Base-by-base conservation (phyloP, 2,113 vertebrate genomes). In the Callipepla californica region DNA sequence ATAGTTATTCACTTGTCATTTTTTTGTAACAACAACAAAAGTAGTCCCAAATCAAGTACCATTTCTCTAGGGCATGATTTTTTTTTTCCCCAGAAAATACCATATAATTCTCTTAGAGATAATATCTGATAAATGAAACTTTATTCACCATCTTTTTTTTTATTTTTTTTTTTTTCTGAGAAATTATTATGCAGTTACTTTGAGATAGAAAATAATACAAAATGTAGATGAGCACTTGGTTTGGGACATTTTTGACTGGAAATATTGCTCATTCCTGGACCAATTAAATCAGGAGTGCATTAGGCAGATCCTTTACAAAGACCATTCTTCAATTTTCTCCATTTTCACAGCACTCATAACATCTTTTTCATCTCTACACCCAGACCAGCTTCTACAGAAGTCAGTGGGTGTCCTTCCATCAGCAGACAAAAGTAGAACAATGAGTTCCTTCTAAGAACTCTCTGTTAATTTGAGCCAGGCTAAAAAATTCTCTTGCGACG, bases 401-500 rank as follows among this genome's bases (percentile, higher is more conserved):
- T 38, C 73, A 44, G 48, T 93, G 85, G 44, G 44, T 92, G 48
- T 19, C 76, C 51, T 84, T 81, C 76, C 68, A 72, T 59, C 77
- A 61, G 66, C 70, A 95, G 51, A 80, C 88, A 92, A 90, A 90
- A 69, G 45, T 45, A 76, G 85, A 83, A 86, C 28, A 74, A 11
- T 1, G 5, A 72, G 44, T 70, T 87, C 81, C 92, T 91, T 95
- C 93, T 78, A 87, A 92, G 74, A 65, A 55, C 48, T 75, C 57
- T 84, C 76, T 0, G 12, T 80, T 95, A 91, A 93, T 93, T 94
- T 92, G 80, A 94, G 73, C 51, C 91, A 95, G 90, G 40, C 61
- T 80, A 92, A 67, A 74, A 96, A 96, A 96, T 62, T 51, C 68
- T 66, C 44, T 82, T 75, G 85, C 66, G 78, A 76, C 51, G 72